These are phyloP conservation scores for Dugesia japonica DNA, from an alignment of 2,888 invertebrate genomes.

Conservation along the genomic window DNA sequence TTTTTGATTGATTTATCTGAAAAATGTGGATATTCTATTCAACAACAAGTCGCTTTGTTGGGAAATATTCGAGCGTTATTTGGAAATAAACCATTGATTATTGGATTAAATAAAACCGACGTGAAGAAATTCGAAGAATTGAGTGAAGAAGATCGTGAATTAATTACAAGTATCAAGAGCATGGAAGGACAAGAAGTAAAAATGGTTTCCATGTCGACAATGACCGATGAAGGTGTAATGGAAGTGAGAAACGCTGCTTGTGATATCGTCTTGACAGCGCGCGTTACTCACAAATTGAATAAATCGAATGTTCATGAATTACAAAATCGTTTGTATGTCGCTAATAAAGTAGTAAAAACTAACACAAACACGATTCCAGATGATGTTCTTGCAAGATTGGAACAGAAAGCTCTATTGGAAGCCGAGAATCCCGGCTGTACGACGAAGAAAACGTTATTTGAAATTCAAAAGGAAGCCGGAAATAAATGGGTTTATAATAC, in stretches of 20 bases:
- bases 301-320: conserved; percentile 22
- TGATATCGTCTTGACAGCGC: conserved; percentile 58
- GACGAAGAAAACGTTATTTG: conserved; percentile 66
- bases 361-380: neutral
- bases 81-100: conserved; percentile 77
- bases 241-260: conserved; percentile 55
- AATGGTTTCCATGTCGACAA: conserved; percentile 72
- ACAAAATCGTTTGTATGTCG: neutral
- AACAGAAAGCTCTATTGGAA: neutral
- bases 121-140: conserved; percentile 63
- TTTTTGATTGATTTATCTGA: conserved; percentile 88
- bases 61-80: conserved; percentile 62
- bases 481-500: conserved; percentile 84
- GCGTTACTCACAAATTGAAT: conserved; percentile 73
- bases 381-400: neutral
- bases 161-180: neutral
- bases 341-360: neutral
- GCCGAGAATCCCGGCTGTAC: conserved; percentile 51
- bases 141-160: conserved; percentile 54
- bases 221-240: conserved; percentile 78
- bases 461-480: conserved; percentile 72
- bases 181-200: neutral
- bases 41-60: conserved; percentile 60
- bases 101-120: conserved; percentile 83
- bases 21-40: conserved; percentile 82